phyloP scores from a whole-genome alignment of 2,888 invertebrate genomes.

The Micropterix aruncella region DNA sequence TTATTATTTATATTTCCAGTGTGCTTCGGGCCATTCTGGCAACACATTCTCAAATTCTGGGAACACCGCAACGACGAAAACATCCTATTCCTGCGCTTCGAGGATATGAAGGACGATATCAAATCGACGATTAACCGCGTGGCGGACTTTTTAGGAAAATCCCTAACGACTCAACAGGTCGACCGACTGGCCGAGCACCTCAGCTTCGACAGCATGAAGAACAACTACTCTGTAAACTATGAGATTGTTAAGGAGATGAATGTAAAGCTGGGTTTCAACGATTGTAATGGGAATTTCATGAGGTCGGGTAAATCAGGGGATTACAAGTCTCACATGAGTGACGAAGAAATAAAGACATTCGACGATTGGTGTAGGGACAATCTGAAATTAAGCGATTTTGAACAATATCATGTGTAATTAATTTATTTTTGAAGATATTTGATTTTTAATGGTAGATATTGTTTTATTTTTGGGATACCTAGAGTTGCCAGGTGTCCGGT shows the following conservation, averaged over 20 bases:
- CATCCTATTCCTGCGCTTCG: constrained; percentile 17
- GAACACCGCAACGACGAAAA: constrained; percentile 15
- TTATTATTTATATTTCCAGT: constrained; percentile 14
- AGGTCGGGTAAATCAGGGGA: not conserved
- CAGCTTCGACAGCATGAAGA: constrained; percentile 41
- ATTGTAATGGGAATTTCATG: not conserved
- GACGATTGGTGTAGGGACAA: not conserved
- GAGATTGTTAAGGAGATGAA: constrained; percentile 19
- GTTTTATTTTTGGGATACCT: too few relatives aligned
- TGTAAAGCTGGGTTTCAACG: constrained; percentile 16
- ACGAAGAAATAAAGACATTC: not conserved
- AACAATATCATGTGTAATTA: not conserved
- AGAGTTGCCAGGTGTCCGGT: too few relatives aligned
- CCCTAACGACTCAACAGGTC: constrained; percentile 28
- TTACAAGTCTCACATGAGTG: not conserved
- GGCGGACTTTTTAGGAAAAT: constrained; percentile 32
- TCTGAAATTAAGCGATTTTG: not conserved
- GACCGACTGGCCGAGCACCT: constrained; percentile 33
- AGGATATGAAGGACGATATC: constrained; percentile 17
- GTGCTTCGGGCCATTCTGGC: constrained; percentile 17
- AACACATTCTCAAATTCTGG: constrained; percentile 18
- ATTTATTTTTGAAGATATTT: too few relatives aligned
- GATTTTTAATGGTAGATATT: too few relatives aligned
- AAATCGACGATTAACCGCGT: constrained; percentile 29
- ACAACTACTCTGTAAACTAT: constrained; percentile 43